A percentile compares a stretch with the other conserved stretches of the same genome.
Conservation (phyloP, 2,797 vertebrate species). For the Antrozous pallidus region DNA sequence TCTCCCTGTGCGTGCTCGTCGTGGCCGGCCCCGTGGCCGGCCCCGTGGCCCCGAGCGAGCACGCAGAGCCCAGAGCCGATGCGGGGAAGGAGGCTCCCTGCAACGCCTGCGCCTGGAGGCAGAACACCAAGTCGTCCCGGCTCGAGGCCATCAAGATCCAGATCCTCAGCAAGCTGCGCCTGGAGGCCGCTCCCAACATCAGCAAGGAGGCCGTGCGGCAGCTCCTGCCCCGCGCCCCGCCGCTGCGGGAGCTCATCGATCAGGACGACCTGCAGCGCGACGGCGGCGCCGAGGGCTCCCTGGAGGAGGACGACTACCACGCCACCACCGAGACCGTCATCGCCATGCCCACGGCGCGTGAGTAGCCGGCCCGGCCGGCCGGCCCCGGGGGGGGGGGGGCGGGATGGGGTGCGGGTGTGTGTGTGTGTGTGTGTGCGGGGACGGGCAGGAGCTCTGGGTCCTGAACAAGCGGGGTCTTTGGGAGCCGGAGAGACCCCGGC, state of each 20-base stretch:
- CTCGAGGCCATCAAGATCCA: constrained; percentile 97
- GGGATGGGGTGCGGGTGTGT: too few relatives aligned
- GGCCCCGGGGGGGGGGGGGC: constrained; percentile 66
- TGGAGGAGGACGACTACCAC: constrained; percentile 97
- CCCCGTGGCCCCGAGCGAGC: constrained; percentile 88
- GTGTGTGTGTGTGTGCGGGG: constrained; percentile 72
- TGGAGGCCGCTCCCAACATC: constrained; percentile 97
- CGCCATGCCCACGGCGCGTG: constrained; percentile 95
- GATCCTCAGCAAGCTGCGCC: constrained; percentile 97
- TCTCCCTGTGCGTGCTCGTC: constrained; percentile 90
- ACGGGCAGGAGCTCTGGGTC: constrained; percentile 79
- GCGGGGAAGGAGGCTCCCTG: constrained; percentile 90
- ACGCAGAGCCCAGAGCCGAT: too few relatives aligned
- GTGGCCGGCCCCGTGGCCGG: constrained; percentile 87
- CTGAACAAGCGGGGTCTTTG: constrained; percentile 80
- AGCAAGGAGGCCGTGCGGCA: constrained; percentile 95
- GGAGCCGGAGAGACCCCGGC: constrained; percentile 74
- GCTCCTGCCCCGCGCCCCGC: constrained; percentile 96
- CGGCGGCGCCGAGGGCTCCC: constrained; percentile 90
- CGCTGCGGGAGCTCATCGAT: constrained; percentile 96
- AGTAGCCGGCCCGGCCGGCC: constrained; percentile 83
- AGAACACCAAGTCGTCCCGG: constrained; percentile 94
- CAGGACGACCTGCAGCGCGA: constrained; percentile 97
- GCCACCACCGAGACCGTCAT: constrained; percentile 96
- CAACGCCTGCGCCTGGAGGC: constrained; percentile 93